phyloP scores from a whole-genome alignment of 2,888 invertebrate species.

The Drosophila macrospina region DNA sequence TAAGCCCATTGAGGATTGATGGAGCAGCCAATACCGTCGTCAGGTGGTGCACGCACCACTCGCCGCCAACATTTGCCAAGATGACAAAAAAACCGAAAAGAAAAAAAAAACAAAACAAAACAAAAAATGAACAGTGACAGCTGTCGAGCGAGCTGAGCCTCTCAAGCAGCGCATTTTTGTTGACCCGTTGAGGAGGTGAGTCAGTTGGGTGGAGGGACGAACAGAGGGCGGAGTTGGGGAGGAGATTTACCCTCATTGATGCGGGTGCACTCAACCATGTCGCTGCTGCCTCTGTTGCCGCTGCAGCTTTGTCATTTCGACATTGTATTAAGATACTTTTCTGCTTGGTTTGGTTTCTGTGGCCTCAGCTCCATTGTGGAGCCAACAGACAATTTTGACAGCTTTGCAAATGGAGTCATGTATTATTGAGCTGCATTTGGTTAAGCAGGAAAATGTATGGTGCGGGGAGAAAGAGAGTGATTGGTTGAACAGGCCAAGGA shows the following conservation, averaged over 20 bases:
- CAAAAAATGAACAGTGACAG: slow-evolving; percentile 27
- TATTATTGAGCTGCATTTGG: slow-evolving; percentile 34
- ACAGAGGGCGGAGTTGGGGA: slow-evolving; percentile 5
- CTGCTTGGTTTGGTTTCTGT: slow-evolving; percentile 60
- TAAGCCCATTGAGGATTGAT: slow-evolving; percentile 45
- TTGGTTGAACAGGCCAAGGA: slow-evolving; percentile 29
- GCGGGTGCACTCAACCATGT: slow-evolving; percentile 58
- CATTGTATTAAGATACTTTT: slow-evolving; percentile 62
- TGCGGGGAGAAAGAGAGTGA: not conserved
- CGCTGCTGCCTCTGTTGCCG: slow-evolving; percentile 9
- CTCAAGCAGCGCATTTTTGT: slow-evolving; percentile 27
- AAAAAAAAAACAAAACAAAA: too few species aligned
- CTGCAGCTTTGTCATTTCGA: slow-evolving; percentile 41
- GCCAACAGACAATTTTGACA: slow-evolving; percentile 55
- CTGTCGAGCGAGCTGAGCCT: slow-evolving; percentile 38
- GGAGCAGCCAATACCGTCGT: slow-evolving; percentile 19
- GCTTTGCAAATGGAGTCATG: slow-evolving; percentile 45
- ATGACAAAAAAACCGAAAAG: not conserved
- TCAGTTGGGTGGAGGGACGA: not conserved
- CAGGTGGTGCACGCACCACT: slow-evolving; percentile 31
- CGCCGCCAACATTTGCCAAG: slow-evolving; percentile 1
- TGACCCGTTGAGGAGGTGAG: slow-evolving; percentile 15
- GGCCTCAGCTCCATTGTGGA: slow-evolving; percentile 39
- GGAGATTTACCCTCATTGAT: slow-evolving; percentile 38
- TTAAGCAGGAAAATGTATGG: not conserved